Conservation (phyloP, 2,888 invertebrate genomes). For the Drosophila fulvimacula region DNA sequence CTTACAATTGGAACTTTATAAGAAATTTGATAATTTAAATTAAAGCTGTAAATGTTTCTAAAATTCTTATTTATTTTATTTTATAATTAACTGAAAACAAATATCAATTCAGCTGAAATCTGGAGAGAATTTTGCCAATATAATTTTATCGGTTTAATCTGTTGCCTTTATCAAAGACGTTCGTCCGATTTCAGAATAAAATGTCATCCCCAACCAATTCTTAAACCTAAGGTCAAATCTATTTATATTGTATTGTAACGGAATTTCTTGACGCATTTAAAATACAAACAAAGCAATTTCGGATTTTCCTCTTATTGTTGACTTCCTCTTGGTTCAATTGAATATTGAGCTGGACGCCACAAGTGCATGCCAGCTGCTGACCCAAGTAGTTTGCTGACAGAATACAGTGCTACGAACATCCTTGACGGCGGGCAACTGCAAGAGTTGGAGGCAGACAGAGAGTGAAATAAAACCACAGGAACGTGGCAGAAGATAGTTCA, state of each 20-base stretch:
- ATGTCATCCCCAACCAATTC: neutral
- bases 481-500: constrained; percentile 23
- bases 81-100: too few relatives aligned
- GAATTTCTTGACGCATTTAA: neutral
- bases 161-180: too few relatives aligned
- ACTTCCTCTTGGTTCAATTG: neutral
- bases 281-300: neutral
- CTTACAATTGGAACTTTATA: neutral
- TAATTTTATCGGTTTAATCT: too few relatives aligned
- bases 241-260: too few relatives aligned
- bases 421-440: constrained; percentile 14
- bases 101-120: too few relatives aligned
- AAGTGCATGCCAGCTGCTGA: constrained; percentile 7
- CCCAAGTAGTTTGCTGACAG: neutral
- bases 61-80: neutral
- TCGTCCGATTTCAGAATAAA: neutral
- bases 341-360: neutral
- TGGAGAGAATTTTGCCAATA: too few relatives aligned
- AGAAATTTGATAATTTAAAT: neutral
- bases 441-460: constrained; percentile 14
- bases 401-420: neutral
- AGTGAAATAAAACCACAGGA: constrained; percentile 28
- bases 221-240: neutral
- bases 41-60: neutral
- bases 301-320: neutral